A percentile compares a stretch with the other conserved stretches of the same genome.
Conservation (phyloP, 2,888 invertebrate species). For the Lacanobia oleracea region DNA sequence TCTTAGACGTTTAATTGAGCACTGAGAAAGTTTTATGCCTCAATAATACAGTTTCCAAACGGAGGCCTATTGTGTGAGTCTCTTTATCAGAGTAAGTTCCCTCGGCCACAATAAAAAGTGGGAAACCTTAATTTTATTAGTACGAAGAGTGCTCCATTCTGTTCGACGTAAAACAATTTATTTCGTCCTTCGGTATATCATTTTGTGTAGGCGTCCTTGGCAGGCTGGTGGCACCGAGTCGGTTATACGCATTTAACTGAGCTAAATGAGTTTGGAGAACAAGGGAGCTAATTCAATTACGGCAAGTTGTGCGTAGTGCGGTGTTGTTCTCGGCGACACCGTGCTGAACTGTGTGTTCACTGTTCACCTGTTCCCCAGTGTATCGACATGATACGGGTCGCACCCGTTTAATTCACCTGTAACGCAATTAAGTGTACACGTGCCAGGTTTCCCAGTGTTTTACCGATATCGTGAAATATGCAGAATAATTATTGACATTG, state of each 20-base stretch:
- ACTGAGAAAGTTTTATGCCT: slow-evolving; percentile 40
- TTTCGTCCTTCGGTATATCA: slow-evolving; percentile 64
- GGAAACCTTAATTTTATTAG: slow-evolving; percentile 56
- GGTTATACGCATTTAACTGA: slow-evolving; percentile 62
- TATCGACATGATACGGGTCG: slow-evolving; percentile 26
- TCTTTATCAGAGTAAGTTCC: slow-evolving; percentile 17
- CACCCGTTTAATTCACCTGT: slow-evolving; percentile 19
- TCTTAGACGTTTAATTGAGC: slow-evolving; percentile 29
- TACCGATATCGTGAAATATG: slow-evolving; percentile 3
- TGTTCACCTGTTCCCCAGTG: slow-evolving; percentile 41
- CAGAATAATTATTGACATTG: slow-evolving; percentile 12
- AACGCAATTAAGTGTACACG: slow-evolving; percentile 31
- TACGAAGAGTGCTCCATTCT: slow-evolving; percentile 57
- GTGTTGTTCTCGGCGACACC: slow-evolving; percentile 50
- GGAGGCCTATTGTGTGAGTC: slow-evolving; percentile 29
- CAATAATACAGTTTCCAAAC: slow-evolving; percentile 34
- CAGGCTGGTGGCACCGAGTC: slow-evolving; percentile 38
- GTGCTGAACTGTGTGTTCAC: slow-evolving; percentile 40
- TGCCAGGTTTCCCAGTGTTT: slow-evolving; percentile 17
- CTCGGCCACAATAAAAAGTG: slow-evolving; percentile 47
- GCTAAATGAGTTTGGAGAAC: slow-evolving; percentile 67
- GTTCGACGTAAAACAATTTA: slow-evolving; percentile 66
- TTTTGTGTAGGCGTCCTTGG: slow-evolving; percentile 57
- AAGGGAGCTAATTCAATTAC: slow-evolving; percentile 67
- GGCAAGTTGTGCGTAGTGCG: slow-evolving; percentile 46